Conservation (phyloP, 1,140 invertebrate genomes). For the Rhyzopertha dominica region DNA sequence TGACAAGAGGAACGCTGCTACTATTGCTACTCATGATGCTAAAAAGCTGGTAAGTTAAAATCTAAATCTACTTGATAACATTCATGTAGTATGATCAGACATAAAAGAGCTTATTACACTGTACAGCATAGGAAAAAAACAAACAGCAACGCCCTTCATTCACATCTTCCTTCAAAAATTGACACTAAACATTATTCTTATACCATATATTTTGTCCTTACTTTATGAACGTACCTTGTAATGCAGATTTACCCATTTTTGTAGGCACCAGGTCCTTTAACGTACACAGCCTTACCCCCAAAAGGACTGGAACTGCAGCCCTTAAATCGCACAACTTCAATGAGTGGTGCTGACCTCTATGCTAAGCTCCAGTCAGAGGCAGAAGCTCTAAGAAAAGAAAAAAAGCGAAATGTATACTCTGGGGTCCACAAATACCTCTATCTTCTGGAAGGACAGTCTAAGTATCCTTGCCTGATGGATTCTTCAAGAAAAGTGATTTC, state of each 20-base stretch:
- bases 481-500: conserved; percentile 62
- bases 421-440: conserved; percentile 79
- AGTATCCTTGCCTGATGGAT: conserved; percentile 68
- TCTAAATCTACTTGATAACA: too few species aligned
- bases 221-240: too few species aligned
- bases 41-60: conserved; percentile 55
- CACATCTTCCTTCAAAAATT: too few species aligned
- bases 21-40: conserved; percentile 79
- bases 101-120: too few species aligned
- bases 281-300: conserved; percentile 62
- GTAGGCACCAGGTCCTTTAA: conserved; percentile 51
- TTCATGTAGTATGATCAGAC: too few species aligned
- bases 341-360: conserved; percentile 62
- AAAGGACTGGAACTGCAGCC: conserved; percentile 59
- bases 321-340: conserved; percentile 54
- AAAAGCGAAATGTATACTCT: conserved; percentile 72
- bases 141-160: too few species aligned
- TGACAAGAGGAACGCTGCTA: conserved; percentile 69
- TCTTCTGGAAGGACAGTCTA: conserved; percentile 65
- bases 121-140: too few species aligned
- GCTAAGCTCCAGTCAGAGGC: conserved; percentile 66
- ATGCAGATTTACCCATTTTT: too few species aligned
- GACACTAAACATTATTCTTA: too few species aligned
- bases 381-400: conserved; percentile 67
- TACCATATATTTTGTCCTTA: too few species aligned